A percentile compares a stretch with the other conserved stretches of the same genome.
Conservation (phyloP, 2,888 invertebrate species). For the Clivina fossor region DNA sequence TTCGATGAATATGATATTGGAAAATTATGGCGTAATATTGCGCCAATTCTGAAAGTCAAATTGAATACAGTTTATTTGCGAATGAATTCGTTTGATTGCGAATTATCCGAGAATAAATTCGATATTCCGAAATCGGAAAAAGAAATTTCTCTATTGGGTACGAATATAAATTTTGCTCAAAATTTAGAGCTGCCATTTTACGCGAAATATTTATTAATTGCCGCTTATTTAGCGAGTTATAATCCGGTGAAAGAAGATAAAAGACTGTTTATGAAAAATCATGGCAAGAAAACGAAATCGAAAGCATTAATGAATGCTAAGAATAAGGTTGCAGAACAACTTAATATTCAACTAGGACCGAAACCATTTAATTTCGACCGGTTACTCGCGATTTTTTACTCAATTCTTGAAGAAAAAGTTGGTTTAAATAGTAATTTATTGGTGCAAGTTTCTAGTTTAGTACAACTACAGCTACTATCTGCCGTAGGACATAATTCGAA, state of each 20-base stretch:
- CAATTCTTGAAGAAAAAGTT: slow-evolving; percentile 82
- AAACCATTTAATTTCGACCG: slow-evolving; percentile 81
- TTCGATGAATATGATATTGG: slow-evolving; percentile 65
- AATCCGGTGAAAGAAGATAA: slow-evolving; percentile 89
- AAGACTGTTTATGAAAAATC: slow-evolving; percentile 79
- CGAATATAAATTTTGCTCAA: slow-evolving; percentile 56
- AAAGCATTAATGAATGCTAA: slow-evolving; percentile 62
- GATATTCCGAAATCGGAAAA: too few species aligned
- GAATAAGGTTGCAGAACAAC: slow-evolving; percentile 59
- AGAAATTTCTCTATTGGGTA: slow-evolving; percentile 6
- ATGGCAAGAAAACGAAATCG: slow-evolving; percentile 71
- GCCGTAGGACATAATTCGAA: slow-evolving; percentile 70
- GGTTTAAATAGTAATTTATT: slow-evolving; percentile 84
- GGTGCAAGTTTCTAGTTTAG: slow-evolving; percentile 84
- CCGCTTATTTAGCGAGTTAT: slow-evolving; percentile 90
- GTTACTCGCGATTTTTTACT: slow-evolving; percentile 84
- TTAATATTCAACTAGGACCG: slow-evolving; percentile 76
- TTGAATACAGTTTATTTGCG: slow-evolving; percentile 26
- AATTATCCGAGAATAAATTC: slow-evolving; percentile 46
- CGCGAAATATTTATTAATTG: slow-evolving; percentile 85
- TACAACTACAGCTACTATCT: slow-evolving; percentile 77
- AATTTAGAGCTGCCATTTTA: slow-evolving; percentile 83
- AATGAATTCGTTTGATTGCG: slow-evolving; percentile 12
- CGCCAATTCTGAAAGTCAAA: slow-evolving; percentile 52
- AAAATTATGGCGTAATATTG: slow-evolving; percentile 78